These are phyloP conservation scores for Trinectes maculatus DNA, from an alignment of 2,113 vertebrate genomes.

Conservation along the genomic window DNA sequence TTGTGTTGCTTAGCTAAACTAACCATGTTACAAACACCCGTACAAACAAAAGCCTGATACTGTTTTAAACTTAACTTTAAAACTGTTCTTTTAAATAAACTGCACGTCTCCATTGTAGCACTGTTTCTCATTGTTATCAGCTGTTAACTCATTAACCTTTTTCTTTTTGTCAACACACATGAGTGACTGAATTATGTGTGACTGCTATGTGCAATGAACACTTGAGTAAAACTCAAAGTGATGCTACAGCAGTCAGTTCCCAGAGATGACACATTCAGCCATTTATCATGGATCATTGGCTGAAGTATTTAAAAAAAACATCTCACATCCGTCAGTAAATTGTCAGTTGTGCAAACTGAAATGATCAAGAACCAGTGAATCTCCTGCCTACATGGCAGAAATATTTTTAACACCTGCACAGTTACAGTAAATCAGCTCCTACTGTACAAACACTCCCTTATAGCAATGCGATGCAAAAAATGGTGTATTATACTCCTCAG, in stretches of 20 bases:
- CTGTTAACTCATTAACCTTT: too few relatives aligned
- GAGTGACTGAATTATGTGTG: too few relatives aligned
- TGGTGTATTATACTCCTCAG: conserved; percentile 20
- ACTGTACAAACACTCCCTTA: conserved; percentile 9
- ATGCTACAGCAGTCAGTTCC: background rate
- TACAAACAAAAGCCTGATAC: too few relatives aligned
- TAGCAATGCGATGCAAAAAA: conserved; percentile 23
- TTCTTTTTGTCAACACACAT: background rate
- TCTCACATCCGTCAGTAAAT: background rate
- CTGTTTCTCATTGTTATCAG: too few relatives aligned
- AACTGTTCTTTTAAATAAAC: too few relatives aligned
- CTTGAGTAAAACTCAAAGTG: background rate
- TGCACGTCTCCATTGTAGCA: too few relatives aligned
- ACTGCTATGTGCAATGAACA: background rate
- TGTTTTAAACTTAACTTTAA: too few relatives aligned
- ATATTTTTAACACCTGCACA: conserved; percentile 6
- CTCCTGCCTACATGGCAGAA: background rate
- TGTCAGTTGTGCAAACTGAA: conserved; percentile 14
- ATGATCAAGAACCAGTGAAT: background rate
- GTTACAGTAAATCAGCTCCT: conserved; percentile 1
- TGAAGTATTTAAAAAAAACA: background rate
- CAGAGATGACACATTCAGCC: background rate
- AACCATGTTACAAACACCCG: too few relatives aligned
- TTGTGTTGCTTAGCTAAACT: too few relatives aligned
- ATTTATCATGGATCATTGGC: too few relatives aligned